Base-by-base conservation (phyloP, 2,113 vertebrate genomes). In the Puffinus mauretanicus region DNA sequence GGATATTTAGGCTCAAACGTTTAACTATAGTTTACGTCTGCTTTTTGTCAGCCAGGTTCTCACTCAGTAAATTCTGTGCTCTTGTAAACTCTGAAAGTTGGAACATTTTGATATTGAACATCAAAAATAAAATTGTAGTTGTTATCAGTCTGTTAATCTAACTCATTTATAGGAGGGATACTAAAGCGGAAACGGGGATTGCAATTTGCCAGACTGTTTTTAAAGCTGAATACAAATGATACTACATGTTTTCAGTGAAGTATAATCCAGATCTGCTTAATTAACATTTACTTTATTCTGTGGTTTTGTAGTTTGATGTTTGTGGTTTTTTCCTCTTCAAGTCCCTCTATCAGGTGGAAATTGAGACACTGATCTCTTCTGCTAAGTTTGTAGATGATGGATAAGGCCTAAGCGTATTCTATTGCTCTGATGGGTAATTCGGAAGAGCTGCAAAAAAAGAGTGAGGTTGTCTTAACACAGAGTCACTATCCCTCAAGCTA, bases 11-110 rank as follows among this genome's bases (percentile, higher is more conserved):
- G 3, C 0, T 38, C 36, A 38, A 38, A 22, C 34, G 51, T 36
- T 67, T 36, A 25, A 12, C 13, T 10, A 0, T 3, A 66, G 3
- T 1, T 84, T 54, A 0, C 7, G 0, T 24, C 38, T 16, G 38
- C 18, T 20, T 30, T 44, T 42, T 58, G 60, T 24, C 36, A 27
- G 46, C 7, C 11, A 1, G 8, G 5, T 18, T 80, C 17, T 57
- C 36, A 29, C 10, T 75, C 16, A 3, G 15, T 46, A 8, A 30
- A 38, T 36, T 55, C 42, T 10, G 8, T 13, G 29, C 38, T 86
- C 16, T 19, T 9, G 3, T 62, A 3, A 27, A 6, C 20, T 12
- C 6, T 65, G 66, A 9, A 46, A 42, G 54, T 38, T 21, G 52
- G 34, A 54, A 21, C 1, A 4, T 26, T 82, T 44, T 30, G 9